Evolutionary conservation across 1,140 invertebrate genomes (phyloP), one percentile per base, ranked within the genome.

Genomic region (Cydia strobilella): DNA sequence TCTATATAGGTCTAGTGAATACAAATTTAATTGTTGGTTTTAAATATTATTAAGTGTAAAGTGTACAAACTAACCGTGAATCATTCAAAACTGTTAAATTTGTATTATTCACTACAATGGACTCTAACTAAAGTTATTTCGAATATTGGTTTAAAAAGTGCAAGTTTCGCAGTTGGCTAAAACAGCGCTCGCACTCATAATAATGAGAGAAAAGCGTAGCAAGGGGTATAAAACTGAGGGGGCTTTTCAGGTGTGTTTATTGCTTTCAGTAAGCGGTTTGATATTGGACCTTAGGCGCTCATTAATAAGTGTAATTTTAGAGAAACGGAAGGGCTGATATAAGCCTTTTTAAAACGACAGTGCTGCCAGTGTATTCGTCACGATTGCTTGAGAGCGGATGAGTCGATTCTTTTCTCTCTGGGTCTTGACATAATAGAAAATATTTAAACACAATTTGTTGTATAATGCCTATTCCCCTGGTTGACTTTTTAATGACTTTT

Each of bases 231-330:
- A 54, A 54, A 54, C 20, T 54, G 48, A 51, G 48, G 51, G 18
- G n/a, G 51, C 51, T 54, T 54, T 54, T 54, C 51, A 54, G 51
- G 20, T 18, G 51, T 54, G 51, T 54, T 54, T 54, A 54, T 54
- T 54, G 51, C 51, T 54, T 54, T 54, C 51, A 9, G 51, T 3
- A 54, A 54, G 6, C 51, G 51, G 12, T 54, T 18, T 7, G 51
- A 54, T 13, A 54, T 54, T 9, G 51, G 3, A 18, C 51, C 7
- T 54, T 54, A 54, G 2, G 5, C 7, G 20, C 7, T 54, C 51
- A 18, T 54, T 54, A 18, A 54, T 54, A 18, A 18, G n/a, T n/a
- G 15, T 54, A n/a, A 15, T n/a, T 48, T 48, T 15, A n/a, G 15
- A 6, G 51, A 13, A 54, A 54, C 2, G n/a, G 51, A 18, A 54